These are phyloP conservation scores for Phacellophora camtschatica DNA, from an alignment of 30 jellyfish, hydroid and myxozoan species.

Conservation along the genomic window DNA sequence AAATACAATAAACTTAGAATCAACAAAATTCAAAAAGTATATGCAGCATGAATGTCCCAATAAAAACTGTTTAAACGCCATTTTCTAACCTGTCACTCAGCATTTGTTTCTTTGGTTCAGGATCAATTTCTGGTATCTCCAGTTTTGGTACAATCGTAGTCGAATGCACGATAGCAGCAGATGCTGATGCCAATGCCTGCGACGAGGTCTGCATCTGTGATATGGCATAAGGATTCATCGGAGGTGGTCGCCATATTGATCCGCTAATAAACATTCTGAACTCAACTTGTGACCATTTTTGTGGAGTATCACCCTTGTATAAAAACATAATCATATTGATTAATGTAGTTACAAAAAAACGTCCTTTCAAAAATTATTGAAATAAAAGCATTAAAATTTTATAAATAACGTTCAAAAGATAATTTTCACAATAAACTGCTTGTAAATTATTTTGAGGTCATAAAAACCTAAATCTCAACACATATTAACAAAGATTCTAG, in stretches of 20 bases:
- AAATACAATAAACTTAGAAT: neutral
- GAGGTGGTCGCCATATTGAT: conserved; percentile 98
- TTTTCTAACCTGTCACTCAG: conserved; percentile 57
- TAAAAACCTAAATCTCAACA: no score
- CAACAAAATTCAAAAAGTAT: no score
- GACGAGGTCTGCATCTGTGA: conserved; percentile 67
- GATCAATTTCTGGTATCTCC: conserved; percentile 1
- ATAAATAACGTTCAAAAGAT: no score
- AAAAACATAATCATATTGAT: no score
- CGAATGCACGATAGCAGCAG: conserved; percentile 81
- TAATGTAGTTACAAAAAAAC: no score
- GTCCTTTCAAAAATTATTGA: no score
- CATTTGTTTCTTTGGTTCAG: conserved; percentile 45
- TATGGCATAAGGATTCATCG: conserved; percentile 79
- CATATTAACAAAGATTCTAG: no score
- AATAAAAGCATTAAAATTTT: no score
- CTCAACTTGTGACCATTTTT: conserved; percentile 83
- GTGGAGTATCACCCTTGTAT: conserved; percentile 95
- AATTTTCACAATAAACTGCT: no score
- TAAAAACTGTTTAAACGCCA: neutral
- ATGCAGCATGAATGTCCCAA: neutral
- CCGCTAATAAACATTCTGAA: conserved; percentile 96
- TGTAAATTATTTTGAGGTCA: no score
- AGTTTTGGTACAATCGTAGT: conserved; percentile 13
- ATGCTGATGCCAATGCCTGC: conserved; percentile 71